Percentiles rank a stretch among this genome's conserved stretches.
These are phyloP conservation scores for Malaclemys terrapin DNA, from an alignment of 2,113 vertebrate genomes.

Conservation along the genomic window DNA sequence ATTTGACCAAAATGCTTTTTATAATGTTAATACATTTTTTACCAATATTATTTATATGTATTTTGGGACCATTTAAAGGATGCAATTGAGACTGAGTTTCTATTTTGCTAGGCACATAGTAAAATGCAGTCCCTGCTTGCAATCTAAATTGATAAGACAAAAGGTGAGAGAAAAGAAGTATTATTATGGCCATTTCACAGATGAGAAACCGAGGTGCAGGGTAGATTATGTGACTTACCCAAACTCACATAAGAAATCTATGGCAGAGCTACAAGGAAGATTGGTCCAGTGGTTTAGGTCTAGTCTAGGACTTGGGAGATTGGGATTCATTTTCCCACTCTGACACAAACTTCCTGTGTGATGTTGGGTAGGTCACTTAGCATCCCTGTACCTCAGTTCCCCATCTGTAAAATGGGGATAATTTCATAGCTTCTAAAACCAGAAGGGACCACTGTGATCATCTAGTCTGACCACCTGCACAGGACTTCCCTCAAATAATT, in stretches of 20 bases:
- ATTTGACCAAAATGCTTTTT: neutral
- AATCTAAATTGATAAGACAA: neutral
- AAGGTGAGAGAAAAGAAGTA: neutral
- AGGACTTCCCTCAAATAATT: neutral
- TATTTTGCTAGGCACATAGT: neutral
- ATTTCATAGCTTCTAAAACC: neutral
- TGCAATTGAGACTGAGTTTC: neutral
- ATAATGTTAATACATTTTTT: neutral
- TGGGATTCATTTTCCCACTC: neutral
- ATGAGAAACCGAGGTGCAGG: neutral
- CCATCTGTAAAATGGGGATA: neutral
- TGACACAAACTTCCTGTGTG: neutral
- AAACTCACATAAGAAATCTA: neutral
- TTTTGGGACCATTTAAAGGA: neutral
- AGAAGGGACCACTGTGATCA: neutral
- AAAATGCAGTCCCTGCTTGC: too few relatives aligned
- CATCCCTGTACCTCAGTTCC: neutral
- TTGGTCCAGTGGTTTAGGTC: neutral
- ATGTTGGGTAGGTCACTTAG: neutral
- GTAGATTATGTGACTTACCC: neutral
- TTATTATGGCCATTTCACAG: neutral
- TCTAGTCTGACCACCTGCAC: neutral
- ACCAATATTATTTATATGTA: neutral
- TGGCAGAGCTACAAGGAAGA: neutral
- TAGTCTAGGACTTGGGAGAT: neutral